Evolutionary conservation across 2,113 vertebrate genomes (phyloP), one percentile per base, ranked within the genome.

Genomic region (Larimichthys crocea): DNA sequence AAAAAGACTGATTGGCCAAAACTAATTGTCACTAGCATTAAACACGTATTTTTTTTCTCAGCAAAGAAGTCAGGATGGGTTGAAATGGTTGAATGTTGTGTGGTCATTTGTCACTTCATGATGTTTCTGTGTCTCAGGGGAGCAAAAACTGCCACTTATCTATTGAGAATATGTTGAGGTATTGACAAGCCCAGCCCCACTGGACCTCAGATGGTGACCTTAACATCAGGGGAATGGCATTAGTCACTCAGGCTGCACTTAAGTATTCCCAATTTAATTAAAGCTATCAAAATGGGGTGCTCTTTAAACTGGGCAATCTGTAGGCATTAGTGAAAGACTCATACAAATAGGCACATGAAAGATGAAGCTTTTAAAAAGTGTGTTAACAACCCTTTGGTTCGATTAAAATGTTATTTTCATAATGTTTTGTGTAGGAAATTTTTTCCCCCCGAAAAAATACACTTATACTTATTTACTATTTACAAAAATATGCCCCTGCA

Each of bases 221-320:
- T 22, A 83, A 75, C 77, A 89, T 86, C 73, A 74, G 31, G 67
- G 77, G 66, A 88, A 62, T 68, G 55, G 88, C 77, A 91, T 90
- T 85, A 88, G 85, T 78, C 86, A 87, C 76, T 83, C 67, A 77
- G 63, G 79, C 56, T 75, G 78, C 88, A 87, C 87, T 89, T 82
- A 83, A 79, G 68, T 81, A 72, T 83, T 88, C 80, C 53, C 50
- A 69, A 56, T 88, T 89, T 90, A 89, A 92, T 92, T 83, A 92
- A 84, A 85, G 75, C 86, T 63, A 84, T 86, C 79, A 76, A 64
- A 88, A 88, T 12, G 64, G 15, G 63, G 29, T n/a, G 62, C 74
- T 86, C 81, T 83, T 86, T 81, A 90, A 89, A 82, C 56, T 48
- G 49, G 22, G 68, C 11, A 35, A 66, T 68, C 55, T 72, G 26